Base-by-base conservation (phyloP, 2,888 invertebrate genomes). In the Automeris io region DNA sequence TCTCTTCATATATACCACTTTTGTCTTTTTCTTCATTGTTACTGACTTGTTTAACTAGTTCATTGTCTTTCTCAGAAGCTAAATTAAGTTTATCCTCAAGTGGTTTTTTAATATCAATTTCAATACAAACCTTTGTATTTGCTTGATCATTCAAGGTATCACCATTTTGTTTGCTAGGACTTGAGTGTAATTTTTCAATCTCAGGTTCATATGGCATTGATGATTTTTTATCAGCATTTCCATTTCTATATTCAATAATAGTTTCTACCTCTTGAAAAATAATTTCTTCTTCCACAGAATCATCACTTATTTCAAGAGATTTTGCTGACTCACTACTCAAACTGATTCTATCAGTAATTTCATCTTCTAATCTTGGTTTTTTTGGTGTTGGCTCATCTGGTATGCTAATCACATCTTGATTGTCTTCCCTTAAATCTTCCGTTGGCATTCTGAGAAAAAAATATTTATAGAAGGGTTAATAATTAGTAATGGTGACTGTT, bases 251-350 rank as follows among this genome's bases (percentile, higher is more conserved):
- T 13, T 47, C 33, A 16, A 38, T 37, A 37, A 42, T 12, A 9
- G 18, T 34, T 26, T 18, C 34, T 12, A 6, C 23, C 23, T 36
- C 23, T 16, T 36, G 32, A 23, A 32, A 31, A 23, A 42, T 39
- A n/a, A 41, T 35, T 23, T 50, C 57, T 42, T 63, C 57, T 5
- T 54, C 46, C 9, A 65, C 66, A 1, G 70, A 62, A 24, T 63
- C 68, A n/a, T 73, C 72, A 12, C 64, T 61, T 13, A 68, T 64
- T 46, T 72, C 70, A 3, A 77, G 46, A 0, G 77, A 73, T n/a
- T 43, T 47, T 1, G 46, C 50, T 0, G 79, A 78, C 2, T 68
- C 74, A 33, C 80, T 82, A 43, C 79, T 80, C 7, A 83, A 45
- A 38, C 77, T 78, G 31, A 83, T 79, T 49, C 70, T 66, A 6